A percentile compares a stretch with the other conserved stretches of the same genome.
phyloP scores from a whole-genome alignment of 2,797 vertebrate species.

The Xiphophorus birchmanni region DNA sequence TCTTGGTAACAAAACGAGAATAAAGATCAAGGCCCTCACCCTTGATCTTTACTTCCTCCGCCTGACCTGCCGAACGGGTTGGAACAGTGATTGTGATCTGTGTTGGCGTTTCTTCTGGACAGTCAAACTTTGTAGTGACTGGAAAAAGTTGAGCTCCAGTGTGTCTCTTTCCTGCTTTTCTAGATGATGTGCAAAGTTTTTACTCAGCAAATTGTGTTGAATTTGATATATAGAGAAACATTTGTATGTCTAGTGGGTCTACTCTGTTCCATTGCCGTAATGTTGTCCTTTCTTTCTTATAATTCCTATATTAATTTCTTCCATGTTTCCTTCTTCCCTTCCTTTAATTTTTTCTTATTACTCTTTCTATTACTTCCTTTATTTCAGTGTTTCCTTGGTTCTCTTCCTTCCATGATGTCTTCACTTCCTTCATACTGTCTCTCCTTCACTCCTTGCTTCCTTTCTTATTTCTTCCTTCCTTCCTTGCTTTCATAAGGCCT shows the following conservation, averaged over 20 bases:
- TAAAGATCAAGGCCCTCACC: not conserved
- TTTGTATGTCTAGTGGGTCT: not conserved
- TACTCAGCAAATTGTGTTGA: not conserved
- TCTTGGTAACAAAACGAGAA: not conserved
- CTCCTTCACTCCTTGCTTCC: not conserved
- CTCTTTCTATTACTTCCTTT: not conserved
- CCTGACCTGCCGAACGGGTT: constrained; percentile 26
- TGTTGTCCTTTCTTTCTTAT: not conserved
- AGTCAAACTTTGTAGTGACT: not conserved
- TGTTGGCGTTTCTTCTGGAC: constrained; percentile 2
- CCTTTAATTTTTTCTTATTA: not conserved
- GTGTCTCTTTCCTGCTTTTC: fast-evolving
- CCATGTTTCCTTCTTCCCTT: not conserved
- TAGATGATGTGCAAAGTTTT: not conserved
- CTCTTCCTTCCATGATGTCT: not conserved
- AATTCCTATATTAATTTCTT: not conserved
- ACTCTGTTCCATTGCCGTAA: not conserved
- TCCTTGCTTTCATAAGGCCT: not conserved
- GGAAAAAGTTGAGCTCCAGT: not conserved
- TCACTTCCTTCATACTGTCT: not conserved
- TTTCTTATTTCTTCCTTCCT: not conserved
- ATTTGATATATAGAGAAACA: not conserved
- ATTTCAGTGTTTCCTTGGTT: not conserved
- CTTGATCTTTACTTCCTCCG: not conserved
- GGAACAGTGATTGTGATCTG: constrained; percentile 14